Evolutionary conservation across 2,797 vertebrate genomes (phyloP).

Genomic region (Ctenochaetus hawaiiensis): DNA sequence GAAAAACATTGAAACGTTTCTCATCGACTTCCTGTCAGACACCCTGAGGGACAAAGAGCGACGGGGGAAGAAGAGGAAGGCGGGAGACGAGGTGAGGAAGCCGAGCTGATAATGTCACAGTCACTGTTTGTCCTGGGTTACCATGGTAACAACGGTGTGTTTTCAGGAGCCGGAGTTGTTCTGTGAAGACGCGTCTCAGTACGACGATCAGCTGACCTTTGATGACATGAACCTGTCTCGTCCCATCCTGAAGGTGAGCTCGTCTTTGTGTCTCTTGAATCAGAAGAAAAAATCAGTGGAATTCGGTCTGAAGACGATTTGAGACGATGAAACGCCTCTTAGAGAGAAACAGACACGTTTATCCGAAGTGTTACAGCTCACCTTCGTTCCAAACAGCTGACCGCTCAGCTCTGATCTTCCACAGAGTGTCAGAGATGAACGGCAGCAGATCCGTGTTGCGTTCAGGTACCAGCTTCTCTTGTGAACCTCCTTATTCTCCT

Average conservation of each 20-base stretch:
- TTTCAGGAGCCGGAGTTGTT: conserved; percentile 86
- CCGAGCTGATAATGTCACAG: background rate
- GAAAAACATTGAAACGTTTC: no score
- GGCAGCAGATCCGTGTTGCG: no score
- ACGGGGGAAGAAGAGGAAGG: conserved; percentile 81
- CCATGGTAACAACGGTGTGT: conserved; percentile 30
- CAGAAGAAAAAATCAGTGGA: background rate
- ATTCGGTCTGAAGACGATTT: no score
- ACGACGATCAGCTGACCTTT: conserved; percentile 91
- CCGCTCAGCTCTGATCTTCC: no score
- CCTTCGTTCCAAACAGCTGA: no score
- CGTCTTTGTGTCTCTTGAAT: background rate
- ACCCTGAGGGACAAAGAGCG: conserved; percentile 89
- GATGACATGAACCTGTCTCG: conserved; percentile 97
- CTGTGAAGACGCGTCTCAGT: conserved; percentile 94
- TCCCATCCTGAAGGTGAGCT: conserved; percentile 93
- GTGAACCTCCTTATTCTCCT: no score
- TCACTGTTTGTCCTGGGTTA: background rate
- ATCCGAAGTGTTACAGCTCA: no score
- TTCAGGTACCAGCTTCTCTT: no score
- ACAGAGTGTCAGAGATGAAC: no score
- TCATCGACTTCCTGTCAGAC: conserved; percentile 78
- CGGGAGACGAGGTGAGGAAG: conserved; percentile 66
- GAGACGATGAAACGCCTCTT: no score
- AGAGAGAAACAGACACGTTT: no score